Evolutionary conservation across 2,797 vertebrate genomes (phyloP).

Genomic region (Caiman crocodilus): DNA sequence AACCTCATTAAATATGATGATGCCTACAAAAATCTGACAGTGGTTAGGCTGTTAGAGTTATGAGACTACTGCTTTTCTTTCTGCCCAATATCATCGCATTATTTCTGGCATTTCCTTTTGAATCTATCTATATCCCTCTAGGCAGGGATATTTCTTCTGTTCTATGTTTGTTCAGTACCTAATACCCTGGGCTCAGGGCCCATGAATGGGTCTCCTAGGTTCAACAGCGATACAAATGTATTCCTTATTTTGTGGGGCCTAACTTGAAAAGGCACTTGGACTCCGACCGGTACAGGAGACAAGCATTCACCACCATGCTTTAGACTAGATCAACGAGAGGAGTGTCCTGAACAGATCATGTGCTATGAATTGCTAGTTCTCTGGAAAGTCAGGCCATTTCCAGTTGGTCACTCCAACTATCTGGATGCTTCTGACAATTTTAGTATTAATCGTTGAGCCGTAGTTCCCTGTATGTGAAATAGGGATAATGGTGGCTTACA

Average conservation of each 20-base stretch:
- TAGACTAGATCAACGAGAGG: background rate
- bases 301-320: background rate
- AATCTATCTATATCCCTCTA: too few relatives aligned
- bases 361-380: background rate
- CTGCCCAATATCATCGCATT: too few relatives aligned
- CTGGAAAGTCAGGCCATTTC: background rate
- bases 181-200: background rate
- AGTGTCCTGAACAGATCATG: background rate
- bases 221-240: background rate
- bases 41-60: too few relatives aligned
- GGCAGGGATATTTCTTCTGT: too few relatives aligned
- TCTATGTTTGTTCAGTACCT: too few relatives aligned
- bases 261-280: background rate
- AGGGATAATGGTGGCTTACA: background rate
- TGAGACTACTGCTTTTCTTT: too few relatives aligned
- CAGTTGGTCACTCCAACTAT: background rate
- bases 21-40: too few relatives aligned
- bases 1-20: too few relatives aligned
- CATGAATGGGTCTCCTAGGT: background rate
- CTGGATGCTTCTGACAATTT: rapidly evolving
- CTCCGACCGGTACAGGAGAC: too few relatives aligned
- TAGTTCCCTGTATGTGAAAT: rapidly evolving
- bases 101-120: too few relatives aligned
- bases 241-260: background rate
- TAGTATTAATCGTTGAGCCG: background rate